Base-by-base conservation (phyloP, 2,888 invertebrate genomes). In the Thumatha senex region DNA sequence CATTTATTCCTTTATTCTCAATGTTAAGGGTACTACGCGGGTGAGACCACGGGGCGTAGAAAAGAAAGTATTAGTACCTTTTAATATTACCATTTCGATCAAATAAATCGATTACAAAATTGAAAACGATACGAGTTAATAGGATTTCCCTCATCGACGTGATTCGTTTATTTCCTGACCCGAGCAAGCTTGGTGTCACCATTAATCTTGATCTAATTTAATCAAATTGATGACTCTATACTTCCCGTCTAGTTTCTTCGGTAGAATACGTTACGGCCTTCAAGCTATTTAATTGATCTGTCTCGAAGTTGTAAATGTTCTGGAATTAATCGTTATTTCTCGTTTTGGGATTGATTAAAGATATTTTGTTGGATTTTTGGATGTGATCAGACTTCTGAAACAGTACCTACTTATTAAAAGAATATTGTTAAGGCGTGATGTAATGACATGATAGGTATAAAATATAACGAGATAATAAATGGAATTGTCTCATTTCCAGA, bases 181-280 rank as follows among this genome's bases (percentile, higher is more conserved):
- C 40, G 31, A 46, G 8, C 14, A 34, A 24, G 8, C 54, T 52
- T 58, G 60, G 15, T 45, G 46, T 41, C 51, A 57, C 71, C 74
- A 84, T 86, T 78, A 73, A 79, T 85, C 85, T 83, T 75, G 71
- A 77, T 82, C 74, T 79, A 74, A 77, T 85, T 82, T 80, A 80
- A 79, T 76, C 74, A 79, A 80, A 84, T 86, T 80, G 84, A 86
- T 83, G 84, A 74, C 68, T 72, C 66, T 59, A 57, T 64, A 67
- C 70, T 67, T 65, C 68, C 69, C 59, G 65, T 34, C 72, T 61
- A 70, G 67, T 65, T 62, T 63, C 58, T 59, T 56, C 60, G 60
- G 45, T 34, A 38, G 40, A 12, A 14, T 24, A 53, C 52, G 54
- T 36, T 57, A 15, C 38, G 12, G 44, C 33, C 15, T 40, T 31